Conservation (phyloP, 1,140 invertebrate genomes). For the Brachionus rubens region DNA sequence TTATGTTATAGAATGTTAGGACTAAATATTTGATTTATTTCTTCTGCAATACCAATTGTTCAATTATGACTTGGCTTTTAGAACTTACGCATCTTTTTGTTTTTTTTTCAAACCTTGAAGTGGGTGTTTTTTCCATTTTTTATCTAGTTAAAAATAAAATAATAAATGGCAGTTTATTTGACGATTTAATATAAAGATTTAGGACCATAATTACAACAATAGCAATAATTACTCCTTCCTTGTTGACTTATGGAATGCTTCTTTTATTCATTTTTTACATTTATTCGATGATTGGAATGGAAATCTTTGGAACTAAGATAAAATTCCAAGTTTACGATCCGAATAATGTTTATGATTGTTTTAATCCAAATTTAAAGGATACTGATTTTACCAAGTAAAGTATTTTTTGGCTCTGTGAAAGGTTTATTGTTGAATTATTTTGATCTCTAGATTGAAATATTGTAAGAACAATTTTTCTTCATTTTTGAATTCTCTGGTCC, state of each 20-base stretch:
- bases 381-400: conserved; percentile 54
- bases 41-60: not conserved
- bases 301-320: conserved; percentile 60
- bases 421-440: not conserved
- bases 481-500: conserved; percentile 60
- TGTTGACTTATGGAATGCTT: conserved; percentile 28
- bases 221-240: conserved; percentile 36
- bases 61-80: too few relatives aligned
- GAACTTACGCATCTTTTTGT: too few relatives aligned
- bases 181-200: conserved; percentile 27
- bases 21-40: too few relatives aligned
- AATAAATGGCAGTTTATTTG: too few relatives aligned
- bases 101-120: too few relatives aligned
- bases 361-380: conserved; percentile 59
- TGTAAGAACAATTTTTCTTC: conserved; percentile 65
- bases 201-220: conserved; percentile 41
- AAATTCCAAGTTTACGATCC: conserved; percentile 52
- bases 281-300: conserved; percentile 65
- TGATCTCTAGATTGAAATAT: conserved; percentile 54
- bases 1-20: too few relatives aligned
- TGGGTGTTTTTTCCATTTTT: too few relatives aligned
- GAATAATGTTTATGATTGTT: conserved; percentile 53
- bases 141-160: too few relatives aligned
- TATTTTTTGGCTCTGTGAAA: too few relatives aligned
- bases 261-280: conserved; percentile 53